Percentiles rank a stretch among this genome's conserved stretches.
Evolutionary conservation across 2,113 vertebrate genomes (phyloP).

Genomic region (Alligator sinensis): DNA sequence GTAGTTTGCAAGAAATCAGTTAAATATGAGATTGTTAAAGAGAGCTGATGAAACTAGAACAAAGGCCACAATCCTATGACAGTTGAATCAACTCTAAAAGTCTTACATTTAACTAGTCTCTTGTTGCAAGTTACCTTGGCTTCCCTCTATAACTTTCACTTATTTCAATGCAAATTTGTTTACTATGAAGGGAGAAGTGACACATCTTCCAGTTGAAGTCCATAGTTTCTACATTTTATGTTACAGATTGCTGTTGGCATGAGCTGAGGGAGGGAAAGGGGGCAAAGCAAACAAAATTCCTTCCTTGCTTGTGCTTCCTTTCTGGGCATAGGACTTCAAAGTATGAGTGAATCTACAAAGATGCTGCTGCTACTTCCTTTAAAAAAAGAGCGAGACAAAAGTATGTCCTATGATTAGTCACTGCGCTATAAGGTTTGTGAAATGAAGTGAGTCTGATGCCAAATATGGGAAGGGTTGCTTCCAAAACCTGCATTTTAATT

Average conservation of each 20-base stretch:
- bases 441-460: conserved; percentile 72
- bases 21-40: neutral
- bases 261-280: neutral
- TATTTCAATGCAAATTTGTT: neutral
- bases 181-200: neutral
- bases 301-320: neutral
- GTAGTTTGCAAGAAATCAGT: neutral
- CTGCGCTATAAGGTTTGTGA: conserved; percentile 61
- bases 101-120: neutral
- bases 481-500: conserved; percentile 53
- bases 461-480: conserved; percentile 74
- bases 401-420: conserved; percentile 1
- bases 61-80: neutral
- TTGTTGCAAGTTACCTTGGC: neutral
- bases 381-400: conserved; percentile 10
- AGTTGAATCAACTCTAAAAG: neutral
- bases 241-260: neutral
- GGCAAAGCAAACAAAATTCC: conserved; percentile 24
- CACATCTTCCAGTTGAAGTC: neutral
- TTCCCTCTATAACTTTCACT: neutral
- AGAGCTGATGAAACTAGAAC: neutral
- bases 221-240: neutral
- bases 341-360: conserved; percentile 9
- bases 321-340: neutral
- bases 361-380: conserved; percentile 40